Evolutionary conservation across 2,113 vertebrate species (phyloP), one percentile per base, ranked within the genome.

Genomic region (Geothlypis trichas): DNA sequence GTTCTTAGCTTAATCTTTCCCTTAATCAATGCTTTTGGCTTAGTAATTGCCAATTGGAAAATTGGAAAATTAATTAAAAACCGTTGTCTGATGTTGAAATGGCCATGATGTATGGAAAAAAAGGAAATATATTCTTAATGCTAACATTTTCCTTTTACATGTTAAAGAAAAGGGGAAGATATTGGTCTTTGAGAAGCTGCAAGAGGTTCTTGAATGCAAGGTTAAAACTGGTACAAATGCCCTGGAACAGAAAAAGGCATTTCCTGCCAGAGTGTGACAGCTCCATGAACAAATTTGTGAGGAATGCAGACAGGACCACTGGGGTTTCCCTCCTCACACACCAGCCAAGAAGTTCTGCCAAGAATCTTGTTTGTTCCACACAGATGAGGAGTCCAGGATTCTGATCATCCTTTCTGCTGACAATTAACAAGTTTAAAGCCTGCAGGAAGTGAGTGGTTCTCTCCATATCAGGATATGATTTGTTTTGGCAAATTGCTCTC

Each of bases 1-100:
- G 58, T 94, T 92, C 71, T 77, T 83, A 74, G 31, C 74, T 65
- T 96, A 72, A 85, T 95, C 86, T 86, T 94, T 89, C 33, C 62
- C 41, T 84, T 90, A 93, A 69, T 90, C 95, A 76, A 26, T 94
- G 41, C 10, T 77, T 91, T 89, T 84, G 39, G 14, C 44, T 89
- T 84, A 59, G 65, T 88, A 88, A 97, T 81, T 95, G 44, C 65
- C 57, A 95, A 54, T 87, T 88, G 94, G 52, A 76, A 96, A 81
- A 90, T 72, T 95, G 90, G 44, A 74, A 95, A 86, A 93, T 87
- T 95, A 91, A 95, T 95, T 95, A 59, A 73, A 79, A 84, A 59
- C 1, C 14, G 18, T 42, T 73, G 17, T 88, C 49, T 94, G 65
- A 59, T 87, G 65, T 42, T 82, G 46, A 95, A 63, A 84, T 65